A percentile compares a stretch with the other conserved stretches of the same genome.
Evolutionary conservation across 2,797 vertebrate genomes (phyloP).

Genomic region (Acestrorhynchus altus): DNA sequence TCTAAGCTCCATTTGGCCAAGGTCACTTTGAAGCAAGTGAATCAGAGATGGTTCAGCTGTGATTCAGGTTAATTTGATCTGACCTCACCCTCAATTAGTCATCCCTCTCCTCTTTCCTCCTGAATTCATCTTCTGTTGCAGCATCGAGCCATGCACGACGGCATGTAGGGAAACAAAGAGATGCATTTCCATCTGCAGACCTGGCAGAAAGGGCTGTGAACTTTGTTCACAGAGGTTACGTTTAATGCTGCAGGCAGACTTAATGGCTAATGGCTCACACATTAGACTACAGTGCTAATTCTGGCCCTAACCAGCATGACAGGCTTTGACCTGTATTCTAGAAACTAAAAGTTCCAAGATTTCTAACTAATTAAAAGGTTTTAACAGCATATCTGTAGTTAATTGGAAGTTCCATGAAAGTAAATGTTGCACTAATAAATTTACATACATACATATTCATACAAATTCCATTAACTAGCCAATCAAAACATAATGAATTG

Average conservation of each 20-base stretch:
- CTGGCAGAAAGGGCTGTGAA: background rate
- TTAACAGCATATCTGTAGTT: too few species aligned
- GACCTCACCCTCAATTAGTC: conserved; percentile 29
- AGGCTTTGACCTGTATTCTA: background rate
- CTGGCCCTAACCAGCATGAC: background rate
- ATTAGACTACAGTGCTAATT: background rate
- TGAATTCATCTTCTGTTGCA: background rate
- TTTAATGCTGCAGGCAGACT: background rate
- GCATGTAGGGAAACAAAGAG: background rate
- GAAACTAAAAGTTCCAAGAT: background rate
- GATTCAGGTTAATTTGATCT: conserved; percentile 22
- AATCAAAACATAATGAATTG: too few species aligned
- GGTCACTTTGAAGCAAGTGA: conserved; percentile 25
- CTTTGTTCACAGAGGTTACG: background rate
- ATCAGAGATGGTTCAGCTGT: conserved; percentile 14
- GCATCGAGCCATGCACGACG: background rate
- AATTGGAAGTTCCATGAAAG: too few species aligned
- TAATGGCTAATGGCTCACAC: conserved; percentile 9
- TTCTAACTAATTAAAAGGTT: background rate
- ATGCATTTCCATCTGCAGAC: background rate
- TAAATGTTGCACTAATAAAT: too few species aligned
- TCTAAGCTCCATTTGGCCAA: background rate
- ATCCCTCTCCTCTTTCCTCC: conserved; percentile 12
- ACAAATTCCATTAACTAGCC: too few species aligned
- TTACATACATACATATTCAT: too few species aligned